These are phyloP conservation scores for Tromatobia lineatoria DNA, from an alignment of 2,888 invertebrate genomes.

Conservation along the genomic window DNA sequence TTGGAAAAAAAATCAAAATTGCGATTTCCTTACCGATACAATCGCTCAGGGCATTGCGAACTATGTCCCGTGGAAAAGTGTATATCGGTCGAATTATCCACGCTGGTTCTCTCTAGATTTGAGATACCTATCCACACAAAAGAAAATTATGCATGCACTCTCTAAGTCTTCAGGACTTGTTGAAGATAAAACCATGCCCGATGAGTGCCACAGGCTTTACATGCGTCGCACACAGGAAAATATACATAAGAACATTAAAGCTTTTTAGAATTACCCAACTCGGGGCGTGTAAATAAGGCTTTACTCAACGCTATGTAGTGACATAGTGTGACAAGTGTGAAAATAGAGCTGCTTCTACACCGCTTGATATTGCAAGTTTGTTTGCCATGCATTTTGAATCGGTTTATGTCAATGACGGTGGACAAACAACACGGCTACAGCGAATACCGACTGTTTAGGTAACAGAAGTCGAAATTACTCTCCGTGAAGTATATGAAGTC, in stretches of 20 bases:
- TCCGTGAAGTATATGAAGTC: slow-evolving; percentile 9
- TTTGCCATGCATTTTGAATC: slow-evolving; percentile 14
- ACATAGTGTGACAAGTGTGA: too few relatives aligned
- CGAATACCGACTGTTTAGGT: background rate
- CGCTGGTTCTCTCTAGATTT: background rate
- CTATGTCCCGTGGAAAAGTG: background rate
- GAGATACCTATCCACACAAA: background rate
- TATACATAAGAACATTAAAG: background rate
- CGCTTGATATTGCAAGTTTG: background rate
- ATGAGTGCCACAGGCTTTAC: background rate
- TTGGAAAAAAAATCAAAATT: too few relatives aligned
- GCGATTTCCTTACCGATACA: background rate
- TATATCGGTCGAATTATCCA: background rate
- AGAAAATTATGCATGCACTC: background rate
- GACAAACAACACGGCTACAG: background rate
- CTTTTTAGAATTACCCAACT: slow-evolving; percentile 4
- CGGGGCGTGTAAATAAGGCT: background rate
- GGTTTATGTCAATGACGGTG: background rate
- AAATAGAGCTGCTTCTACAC: background rate
- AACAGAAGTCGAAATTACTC: background rate
- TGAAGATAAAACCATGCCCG: background rate
- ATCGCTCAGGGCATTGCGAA: background rate
- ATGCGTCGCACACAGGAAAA: background rate
- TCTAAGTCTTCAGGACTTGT: background rate
- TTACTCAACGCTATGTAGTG: background rate